A percentile compares a stretch with the other conserved stretches of the same genome.
Evolutionary conservation across 2,888 invertebrate species (phyloP).

Genomic region (Eupithecia dodoneata): DNA sequence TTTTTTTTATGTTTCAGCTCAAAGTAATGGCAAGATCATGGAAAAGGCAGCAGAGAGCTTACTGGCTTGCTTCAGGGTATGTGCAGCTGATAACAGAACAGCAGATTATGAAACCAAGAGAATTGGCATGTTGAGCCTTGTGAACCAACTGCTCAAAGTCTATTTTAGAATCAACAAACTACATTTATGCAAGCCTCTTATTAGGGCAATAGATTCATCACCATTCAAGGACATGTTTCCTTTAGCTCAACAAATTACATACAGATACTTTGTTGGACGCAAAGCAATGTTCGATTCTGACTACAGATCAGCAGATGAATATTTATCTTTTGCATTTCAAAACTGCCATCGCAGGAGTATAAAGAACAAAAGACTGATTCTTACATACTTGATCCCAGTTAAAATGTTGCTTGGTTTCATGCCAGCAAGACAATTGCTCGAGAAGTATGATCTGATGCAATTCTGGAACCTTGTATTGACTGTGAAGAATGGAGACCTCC

Average conservation of each 20-base stretch:
- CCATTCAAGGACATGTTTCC: conserved; percentile 95
- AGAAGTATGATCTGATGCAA: conserved; percentile 95
- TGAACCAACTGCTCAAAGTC: conserved; percentile 97
- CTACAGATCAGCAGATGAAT: conserved; percentile 96
- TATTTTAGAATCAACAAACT: conserved; percentile 96
- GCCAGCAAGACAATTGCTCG: conserved; percentile 91
- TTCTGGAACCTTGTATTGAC: conserved; percentile 95
- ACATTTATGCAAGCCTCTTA: conserved; percentile 96
- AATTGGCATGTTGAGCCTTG: conserved; percentile 97
- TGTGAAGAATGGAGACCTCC: conserved; percentile 95
- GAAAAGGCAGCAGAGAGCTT: conserved; percentile 97
- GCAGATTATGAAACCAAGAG: conserved; percentile 96
- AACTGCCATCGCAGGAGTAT: conserved; percentile 92
- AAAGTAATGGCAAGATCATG: conserved; percentile 87
- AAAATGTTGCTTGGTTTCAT: conserved; percentile 98
- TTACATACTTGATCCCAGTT: conserved; percentile 97
- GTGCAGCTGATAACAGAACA: conserved; percentile 96
- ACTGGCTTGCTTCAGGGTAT: conserved; percentile 96
- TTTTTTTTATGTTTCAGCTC: conserved; percentile 55
- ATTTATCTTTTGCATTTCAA: conserved; percentile 95
- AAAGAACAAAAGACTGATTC: conserved; percentile 95
- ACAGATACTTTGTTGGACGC: conserved; percentile 97
- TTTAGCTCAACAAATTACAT: conserved; percentile 97
- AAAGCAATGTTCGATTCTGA: conserved; percentile 99
- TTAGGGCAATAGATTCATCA: conserved; percentile 97